Percentiles rank a stretch among this genome's conserved stretches.
phyloP scores from a whole-genome alignment of 2,113 vertebrate species.

The Ancistrus triradiatus region DNA sequence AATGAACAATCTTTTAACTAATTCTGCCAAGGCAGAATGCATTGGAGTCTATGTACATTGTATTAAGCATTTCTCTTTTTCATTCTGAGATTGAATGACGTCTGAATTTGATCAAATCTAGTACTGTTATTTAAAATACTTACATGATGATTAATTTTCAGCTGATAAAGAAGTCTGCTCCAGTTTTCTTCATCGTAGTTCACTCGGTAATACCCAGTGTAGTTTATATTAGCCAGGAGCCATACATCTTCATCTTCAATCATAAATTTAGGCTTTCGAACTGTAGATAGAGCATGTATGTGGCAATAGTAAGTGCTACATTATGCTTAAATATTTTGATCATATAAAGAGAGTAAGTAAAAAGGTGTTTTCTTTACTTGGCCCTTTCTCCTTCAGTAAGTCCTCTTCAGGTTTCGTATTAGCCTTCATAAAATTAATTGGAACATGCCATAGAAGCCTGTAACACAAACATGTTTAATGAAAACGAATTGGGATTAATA shows the following conservation, averaged over 20 bases:
- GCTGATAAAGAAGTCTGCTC: conserved; percentile 68
- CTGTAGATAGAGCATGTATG: conserved; percentile 48
- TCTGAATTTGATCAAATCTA: no score
- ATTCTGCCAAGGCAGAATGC: no score
- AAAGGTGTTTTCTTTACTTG: conserved; percentile 28
- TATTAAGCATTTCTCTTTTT: no score
- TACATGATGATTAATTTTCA: conserved; percentile 53
- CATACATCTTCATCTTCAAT: conserved; percentile 51
- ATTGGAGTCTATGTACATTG: no score
- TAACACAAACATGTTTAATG: conserved; percentile 8
- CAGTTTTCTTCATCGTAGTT: conserved; percentile 87
- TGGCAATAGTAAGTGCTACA: neutral
- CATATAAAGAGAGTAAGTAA: no score
- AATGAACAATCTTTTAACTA: neutral
- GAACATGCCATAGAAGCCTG: conserved; percentile 76
- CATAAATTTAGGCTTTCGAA: neutral
- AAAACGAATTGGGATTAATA: neutral
- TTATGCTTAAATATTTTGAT: neutral
- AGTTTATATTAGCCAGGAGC: conserved; percentile 81
- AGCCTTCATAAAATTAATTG: conserved; percentile 54
- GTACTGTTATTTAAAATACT: no score
- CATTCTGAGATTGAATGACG: no score
- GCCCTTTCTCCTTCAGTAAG: conserved; percentile 22
- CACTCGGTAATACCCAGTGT: conserved; percentile 81
- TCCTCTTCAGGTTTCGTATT: accelerated